Conservation (phyloP, 2,797 vertebrate genomes). For the Lepilemur ruficaudatus region DNA sequence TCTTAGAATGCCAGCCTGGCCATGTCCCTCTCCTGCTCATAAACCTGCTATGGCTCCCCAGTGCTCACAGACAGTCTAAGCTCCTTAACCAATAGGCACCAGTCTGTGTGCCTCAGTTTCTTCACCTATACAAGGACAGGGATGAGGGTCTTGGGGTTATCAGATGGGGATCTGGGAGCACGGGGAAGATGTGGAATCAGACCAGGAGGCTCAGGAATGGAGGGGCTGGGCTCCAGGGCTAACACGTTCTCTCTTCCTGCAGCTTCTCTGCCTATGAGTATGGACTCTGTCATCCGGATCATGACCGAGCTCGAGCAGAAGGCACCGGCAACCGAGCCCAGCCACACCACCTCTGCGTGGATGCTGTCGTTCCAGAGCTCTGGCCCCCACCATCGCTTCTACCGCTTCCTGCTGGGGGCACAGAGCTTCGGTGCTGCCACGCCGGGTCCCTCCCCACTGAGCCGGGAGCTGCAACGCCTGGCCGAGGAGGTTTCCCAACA, state of each 20-base stretch:
- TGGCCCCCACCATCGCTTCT: conserved; percentile 76
- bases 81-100: background rate
- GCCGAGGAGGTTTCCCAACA: conserved; percentile 81
- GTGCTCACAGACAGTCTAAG: background rate
- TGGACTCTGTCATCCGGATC: conserved; percentile 84
- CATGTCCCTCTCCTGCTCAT: background rate
- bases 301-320: conserved; percentile 83
- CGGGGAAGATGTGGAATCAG: background rate
- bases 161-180: background rate
- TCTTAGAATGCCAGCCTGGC: background rate
- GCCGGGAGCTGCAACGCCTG: conserved; percentile 79
- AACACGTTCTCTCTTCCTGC: background rate
- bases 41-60: background rate
- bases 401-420: conserved; percentile 78
- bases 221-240: background rate
- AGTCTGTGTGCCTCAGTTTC: background rate
- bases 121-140: background rate
- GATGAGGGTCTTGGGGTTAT: background rate
- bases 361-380: conserved; percentile 74
- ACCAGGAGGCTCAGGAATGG: background rate
- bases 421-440: background rate
- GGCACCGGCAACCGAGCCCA: background rate
- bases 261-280: conserved; percentile 82
- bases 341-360: conserved; percentile 69
- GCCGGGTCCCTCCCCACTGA: background rate